Evolutionary conservation across 2,888 invertebrate genomes (phyloP).

Genomic region (Adela reaumurella): DNA sequence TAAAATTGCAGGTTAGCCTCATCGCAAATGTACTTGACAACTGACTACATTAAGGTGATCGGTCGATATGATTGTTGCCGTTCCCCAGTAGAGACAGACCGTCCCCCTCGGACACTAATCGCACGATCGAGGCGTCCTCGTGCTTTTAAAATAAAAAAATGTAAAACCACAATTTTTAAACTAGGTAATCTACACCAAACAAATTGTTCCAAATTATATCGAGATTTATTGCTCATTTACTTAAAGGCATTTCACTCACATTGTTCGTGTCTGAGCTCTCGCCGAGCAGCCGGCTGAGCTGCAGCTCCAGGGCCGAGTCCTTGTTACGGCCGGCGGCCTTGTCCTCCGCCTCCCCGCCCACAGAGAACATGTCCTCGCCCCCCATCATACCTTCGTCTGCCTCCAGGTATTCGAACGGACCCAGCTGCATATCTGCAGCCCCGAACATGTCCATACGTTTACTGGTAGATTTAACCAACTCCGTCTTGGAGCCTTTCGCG

Average conservation of each 20-base stretch:
- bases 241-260: constrained; percentile 41
- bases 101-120: background rate
- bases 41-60: background rate
- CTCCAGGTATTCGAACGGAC: constrained; percentile 48
- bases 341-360: constrained; percentile 16
- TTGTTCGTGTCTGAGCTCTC: constrained; percentile 32
- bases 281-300: constrained; percentile 32
- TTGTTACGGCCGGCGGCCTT: too few relatives aligned
- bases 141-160: too few relatives aligned
- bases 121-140: too few relatives aligned
- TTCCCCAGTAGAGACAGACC: background rate
- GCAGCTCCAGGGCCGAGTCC: constrained; percentile 29
- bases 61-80: background rate
- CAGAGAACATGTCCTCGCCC: constrained; percentile 36
- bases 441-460: constrained; percentile 53
- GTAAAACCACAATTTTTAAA: too few relatives aligned
- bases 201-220: constrained; percentile 10
- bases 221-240: constrained; percentile 35
- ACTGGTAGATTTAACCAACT: too few relatives aligned
- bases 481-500: constrained; percentile 40
- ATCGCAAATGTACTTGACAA: background rate
- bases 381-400: constrained; percentile 39
- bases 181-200: background rate
- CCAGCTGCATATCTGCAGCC: constrained; percentile 51
- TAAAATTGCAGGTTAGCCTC: background rate